These are phyloP conservation scores for Podarcis siculus DNA, from an alignment of 2,797 vertebrate species.

Conservation along the genomic window DNA sequence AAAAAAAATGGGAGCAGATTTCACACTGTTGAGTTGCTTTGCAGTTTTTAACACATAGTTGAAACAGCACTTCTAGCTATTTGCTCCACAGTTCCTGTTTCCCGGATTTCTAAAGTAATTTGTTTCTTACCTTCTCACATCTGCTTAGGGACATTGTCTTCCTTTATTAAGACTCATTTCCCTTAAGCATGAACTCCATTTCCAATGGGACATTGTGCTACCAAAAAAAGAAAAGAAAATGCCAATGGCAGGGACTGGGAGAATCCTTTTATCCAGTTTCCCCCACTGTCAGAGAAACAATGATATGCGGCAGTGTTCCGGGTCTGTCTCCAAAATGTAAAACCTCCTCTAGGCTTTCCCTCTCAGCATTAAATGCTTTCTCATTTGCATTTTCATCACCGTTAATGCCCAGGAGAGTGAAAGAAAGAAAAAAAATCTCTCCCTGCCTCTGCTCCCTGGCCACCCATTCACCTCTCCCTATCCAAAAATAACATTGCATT, in stretches of 20 bases:
- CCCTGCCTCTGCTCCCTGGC: not conserved
- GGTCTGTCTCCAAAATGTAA: conserved; percentile 55
- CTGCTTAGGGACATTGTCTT: conserved; percentile 20
- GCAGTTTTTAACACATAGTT: conserved; percentile 25
- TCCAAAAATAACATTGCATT: conserved; percentile 23
- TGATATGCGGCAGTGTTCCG: conserved; percentile 10
- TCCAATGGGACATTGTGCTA: conserved; percentile 25
- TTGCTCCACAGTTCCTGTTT: not conserved
- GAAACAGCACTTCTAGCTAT: not conserved
- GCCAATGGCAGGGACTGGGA: conserved; percentile 16
- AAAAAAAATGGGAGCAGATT: conserved; percentile 70
- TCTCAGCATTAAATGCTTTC: conserved; percentile 20
- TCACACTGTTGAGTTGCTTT: conserved; percentile 59
- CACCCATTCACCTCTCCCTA: conserved; percentile 22
- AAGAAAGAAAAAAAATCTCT: not conserved
- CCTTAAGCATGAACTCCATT: not conserved
- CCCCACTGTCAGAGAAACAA: not conserved
- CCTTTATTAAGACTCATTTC: not conserved
- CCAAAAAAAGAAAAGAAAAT: not conserved
- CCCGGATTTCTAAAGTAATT: not conserved
- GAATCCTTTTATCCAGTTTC: conserved; percentile 35
- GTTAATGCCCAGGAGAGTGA: not conserved
- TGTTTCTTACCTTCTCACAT: not conserved
- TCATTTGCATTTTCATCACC: conserved; percentile 33
- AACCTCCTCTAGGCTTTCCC: conserved; percentile 54